Percentiles rank a stretch among this genome's conserved stretches.
These are phyloP conservation scores for Ellobius talpinus DNA, from an alignment of 2,113 vertebrate species.

Conservation along the genomic window DNA sequence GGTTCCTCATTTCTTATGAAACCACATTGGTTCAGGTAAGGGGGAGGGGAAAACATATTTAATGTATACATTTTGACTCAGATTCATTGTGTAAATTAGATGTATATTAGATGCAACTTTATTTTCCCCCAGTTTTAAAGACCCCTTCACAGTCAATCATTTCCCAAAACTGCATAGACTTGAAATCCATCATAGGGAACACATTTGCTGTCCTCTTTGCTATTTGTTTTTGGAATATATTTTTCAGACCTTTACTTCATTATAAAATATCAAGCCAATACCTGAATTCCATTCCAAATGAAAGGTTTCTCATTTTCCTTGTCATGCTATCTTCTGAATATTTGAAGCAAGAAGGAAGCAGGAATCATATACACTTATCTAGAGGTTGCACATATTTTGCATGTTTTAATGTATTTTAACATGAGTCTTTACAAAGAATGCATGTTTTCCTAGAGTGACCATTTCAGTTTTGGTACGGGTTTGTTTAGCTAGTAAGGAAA, in stretches of 20 bases:
- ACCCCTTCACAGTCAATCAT: neutral
- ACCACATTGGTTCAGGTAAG: neutral
- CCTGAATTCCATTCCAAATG: slow-evolving; percentile 59
- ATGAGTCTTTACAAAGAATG: slow-evolving; percentile 41
- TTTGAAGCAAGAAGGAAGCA: slow-evolving; percentile 62
- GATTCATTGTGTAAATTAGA: slow-evolving; percentile 5
- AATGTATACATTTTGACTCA: neutral
- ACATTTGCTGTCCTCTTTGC: slow-evolving; percentile 15
- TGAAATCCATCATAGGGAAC: slow-evolving; percentile 23
- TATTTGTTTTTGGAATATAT: slow-evolving; percentile 39
- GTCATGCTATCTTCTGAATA: slow-evolving; percentile 71
- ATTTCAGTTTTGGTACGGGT: slow-evolving; percentile 16
- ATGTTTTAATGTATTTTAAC: slow-evolving; percentile 65
- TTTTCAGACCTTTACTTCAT: slow-evolving; percentile 62
- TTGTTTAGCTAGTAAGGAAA: neutral
- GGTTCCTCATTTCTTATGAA: neutral
- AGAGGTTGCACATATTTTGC: slow-evolving; percentile 65
- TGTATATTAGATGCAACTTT: neutral
- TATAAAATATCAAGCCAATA: slow-evolving; percentile 68
- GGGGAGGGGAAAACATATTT: neutral
- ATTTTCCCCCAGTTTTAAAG: neutral
- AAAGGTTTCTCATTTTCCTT: slow-evolving; percentile 67
- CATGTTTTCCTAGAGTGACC: slow-evolving; percentile 14
- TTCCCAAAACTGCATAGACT: neutral
- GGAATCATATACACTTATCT: slow-evolving; percentile 72